phyloP scores from a whole-genome alignment of 92 coral and sea anemone species.

The Ricordea florida region DNA sequence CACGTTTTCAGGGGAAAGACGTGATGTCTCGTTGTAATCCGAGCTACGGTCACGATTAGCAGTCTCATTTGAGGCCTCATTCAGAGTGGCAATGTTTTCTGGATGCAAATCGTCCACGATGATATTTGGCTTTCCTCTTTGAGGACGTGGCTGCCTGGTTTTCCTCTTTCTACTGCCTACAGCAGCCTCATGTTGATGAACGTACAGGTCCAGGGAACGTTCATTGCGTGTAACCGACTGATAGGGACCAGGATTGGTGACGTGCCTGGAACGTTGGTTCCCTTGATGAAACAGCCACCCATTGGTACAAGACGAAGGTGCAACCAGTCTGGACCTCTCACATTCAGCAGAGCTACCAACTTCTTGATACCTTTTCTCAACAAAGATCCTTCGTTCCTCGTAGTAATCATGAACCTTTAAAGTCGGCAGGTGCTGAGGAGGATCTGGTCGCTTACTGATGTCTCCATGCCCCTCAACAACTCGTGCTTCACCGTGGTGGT shows the following conservation, averaged over 20 bases:
- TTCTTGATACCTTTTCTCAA: background rate
- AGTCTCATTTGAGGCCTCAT: too few species aligned
- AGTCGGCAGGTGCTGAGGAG: background rate
- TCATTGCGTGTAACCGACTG: background rate
- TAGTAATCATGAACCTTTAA: slow-evolving; percentile 5
- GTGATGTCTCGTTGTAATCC: too few species aligned
- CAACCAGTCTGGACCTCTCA: too few species aligned
- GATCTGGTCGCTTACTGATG: background rate
- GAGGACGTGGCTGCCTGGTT: slow-evolving; percentile 25
- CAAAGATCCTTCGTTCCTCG: slow-evolving; percentile 24
- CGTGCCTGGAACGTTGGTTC: background rate
- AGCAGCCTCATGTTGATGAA: background rate
- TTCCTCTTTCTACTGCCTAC: slow-evolving; percentile 32
- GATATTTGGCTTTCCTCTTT: background rate
- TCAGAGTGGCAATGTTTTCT: too few species aligned
- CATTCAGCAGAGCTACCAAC: background rate
- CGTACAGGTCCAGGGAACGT: background rate
- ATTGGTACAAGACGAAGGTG: background rate
- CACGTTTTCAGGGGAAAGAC: too few species aligned
- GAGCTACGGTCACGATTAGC: too few species aligned
- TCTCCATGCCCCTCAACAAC: background rate
- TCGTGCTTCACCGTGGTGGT: background rate
- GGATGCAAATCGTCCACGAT: too few species aligned
- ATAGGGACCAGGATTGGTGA: background rate
- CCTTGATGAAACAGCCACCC: background rate